Evolutionary conservation across 2,113 vertebrate species (phyloP), one percentile per base, ranked within the genome.

Genomic region (Salvelinus fontinalis): DNA sequence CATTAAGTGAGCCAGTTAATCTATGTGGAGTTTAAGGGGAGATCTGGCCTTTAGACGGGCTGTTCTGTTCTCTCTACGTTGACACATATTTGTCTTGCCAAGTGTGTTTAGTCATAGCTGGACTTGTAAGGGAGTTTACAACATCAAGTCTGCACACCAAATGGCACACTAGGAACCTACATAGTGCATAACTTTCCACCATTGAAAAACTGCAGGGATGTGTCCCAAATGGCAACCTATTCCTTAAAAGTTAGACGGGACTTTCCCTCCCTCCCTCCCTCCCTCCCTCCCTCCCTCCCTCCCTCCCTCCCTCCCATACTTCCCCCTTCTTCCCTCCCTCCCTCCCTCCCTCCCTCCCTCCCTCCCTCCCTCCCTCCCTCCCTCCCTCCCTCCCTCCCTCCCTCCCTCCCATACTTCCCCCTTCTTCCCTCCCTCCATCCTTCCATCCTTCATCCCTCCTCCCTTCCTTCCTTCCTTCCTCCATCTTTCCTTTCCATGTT

Each of bases 11-110:
- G 75, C 67, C 71, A 82, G 84, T 92, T 92, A 88, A 91, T 92
- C 86, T 91, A 4, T 85, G 70, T 75, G 12, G 4, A 54, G 51
- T 18, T 54, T 54, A 18, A 54, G 51, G 49, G 44, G 75, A 84
- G 83, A 88, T 78, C 16, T 69, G 69, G 89, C 86, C 81, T 87
- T 85, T 74, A 88, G 88, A 82, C 82, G 80, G 86, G 87, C 85
- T 84, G 12, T 51, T 51, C 48, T 83, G 80, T 88, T 44, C 9
- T 44, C 39, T 11, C 39, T 85, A 84, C 88, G 81, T 89, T 88
- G 88, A 88, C 88, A 86, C 86, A 91, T 93, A 92, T 91, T 92
- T 91, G 89, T 92, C 88, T 84, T 84, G 88, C 89, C 87, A 87
- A 85, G 83, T 83, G 83, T 84, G 85, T 85, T 90, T 82, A 77